A percentile compares a stretch with the other conserved stretches of the same genome.
phyloP scores from a whole-genome alignment of 2,113 vertebrate species.

The Platysternon megacephalum region DNA sequence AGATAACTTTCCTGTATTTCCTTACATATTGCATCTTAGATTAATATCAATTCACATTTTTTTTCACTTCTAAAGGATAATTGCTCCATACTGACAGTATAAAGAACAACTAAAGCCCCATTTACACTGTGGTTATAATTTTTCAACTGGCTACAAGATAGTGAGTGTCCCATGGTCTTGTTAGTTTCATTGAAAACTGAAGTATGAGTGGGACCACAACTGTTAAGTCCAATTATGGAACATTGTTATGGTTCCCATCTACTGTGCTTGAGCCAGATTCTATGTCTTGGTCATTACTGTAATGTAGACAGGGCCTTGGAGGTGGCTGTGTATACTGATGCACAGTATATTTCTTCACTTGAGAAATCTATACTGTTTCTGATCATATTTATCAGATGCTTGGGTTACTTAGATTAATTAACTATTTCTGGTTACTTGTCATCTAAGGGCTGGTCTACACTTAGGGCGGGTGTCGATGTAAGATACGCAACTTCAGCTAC shows the following conservation, averaged over 20 bases:
- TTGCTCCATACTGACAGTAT: not conserved
- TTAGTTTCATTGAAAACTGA: not conserved
- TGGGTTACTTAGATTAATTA: not conserved
- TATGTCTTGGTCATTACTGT: not conserved
- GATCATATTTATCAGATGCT: not conserved
- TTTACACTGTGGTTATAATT: not conserved
- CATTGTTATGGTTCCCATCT: not conserved
- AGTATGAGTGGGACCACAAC: not conserved
- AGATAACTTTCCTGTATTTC: not conserved
- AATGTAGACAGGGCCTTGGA: not conserved
- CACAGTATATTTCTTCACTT: not conserved
- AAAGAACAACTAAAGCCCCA: not conserved
- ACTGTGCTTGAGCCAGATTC: not conserved
- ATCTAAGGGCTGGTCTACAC: too few species aligned
- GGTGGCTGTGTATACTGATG: not conserved
- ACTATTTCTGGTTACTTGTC: too few species aligned
- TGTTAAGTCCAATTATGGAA: not conserved
- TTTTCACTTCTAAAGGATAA: not conserved
- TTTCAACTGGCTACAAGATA: not conserved
- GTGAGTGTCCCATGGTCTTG: not conserved
- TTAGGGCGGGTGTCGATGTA: too few species aligned
- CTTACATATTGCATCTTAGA: not conserved
- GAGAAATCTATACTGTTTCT: not conserved
- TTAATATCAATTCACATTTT: not conserved
- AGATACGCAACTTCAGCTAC: too few species aligned